Base-by-base conservation (phyloP, 2,797 vertebrate genomes). In the Pseudocheirus occidentalis region DNA sequence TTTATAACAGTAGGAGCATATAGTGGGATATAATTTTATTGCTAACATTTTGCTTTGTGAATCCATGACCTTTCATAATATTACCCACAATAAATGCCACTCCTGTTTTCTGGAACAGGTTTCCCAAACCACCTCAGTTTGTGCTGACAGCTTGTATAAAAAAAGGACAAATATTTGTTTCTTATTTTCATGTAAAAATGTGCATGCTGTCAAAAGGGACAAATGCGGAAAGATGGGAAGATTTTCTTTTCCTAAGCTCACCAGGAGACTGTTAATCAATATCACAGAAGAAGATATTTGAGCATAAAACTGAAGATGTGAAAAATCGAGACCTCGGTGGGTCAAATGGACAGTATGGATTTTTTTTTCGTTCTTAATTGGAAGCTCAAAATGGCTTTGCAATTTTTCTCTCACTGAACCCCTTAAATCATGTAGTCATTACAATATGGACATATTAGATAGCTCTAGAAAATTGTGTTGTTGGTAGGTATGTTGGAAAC, bases 121-220 rank as follows among this genome's bases (percentile, higher is more conserved):
- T 96, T 95, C 92, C 53, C 91, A 40, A 94, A 96, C 92, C 94
- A 95, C 28, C 31, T 91, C 93, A 92, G 66, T 96, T 97, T 96
- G 90, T 95, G 73, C 92, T 96, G 97, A 97, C 97, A 97, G 95
- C 95, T 97, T 95, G 91, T 92, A 92, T 55, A 94, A 92, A 97
- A 81, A 81, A 97, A 97, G 91, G 97, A 96, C 94, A 98, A 97
- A 97, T 96, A 96, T 97, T 97, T 97, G 96, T 94, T 98, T 97
- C 96, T 97, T 95, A 96, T 94, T 97, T 54, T 97, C 95, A 93
- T 93, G 96, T 97, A 97, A 97, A 97, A 97, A 93, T 90, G 50
- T 96, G 91, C 95, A 89, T 91, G 89, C 95, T 97, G 96, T 96
- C 97, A 97, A 95, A 96, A 11, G 94, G 95, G 94, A 97, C 16